Base-by-base conservation (phyloP, 2,888 invertebrate genomes). In the Drosophila atroscutellata region DNA sequence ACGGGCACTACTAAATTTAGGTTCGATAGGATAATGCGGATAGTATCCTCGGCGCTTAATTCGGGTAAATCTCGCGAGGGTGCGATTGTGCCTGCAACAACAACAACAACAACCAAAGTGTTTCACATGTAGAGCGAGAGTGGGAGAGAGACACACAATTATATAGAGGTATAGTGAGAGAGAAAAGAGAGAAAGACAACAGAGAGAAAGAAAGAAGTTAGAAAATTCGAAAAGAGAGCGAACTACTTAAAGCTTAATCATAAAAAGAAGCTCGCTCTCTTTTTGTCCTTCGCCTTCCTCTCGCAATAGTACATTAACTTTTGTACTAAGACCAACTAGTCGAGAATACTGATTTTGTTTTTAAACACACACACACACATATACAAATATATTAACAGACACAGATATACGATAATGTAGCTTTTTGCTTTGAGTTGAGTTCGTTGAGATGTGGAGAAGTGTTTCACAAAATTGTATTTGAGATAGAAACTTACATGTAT, bases 1-100 rank as follows among this genome's bases (percentile, higher is more conserved):
- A 98, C 97, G 66, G 98, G 98, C 91, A 98, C 97, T 94, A 98
- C 97, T 92, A 98, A 96, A 95, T 98, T 97, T 93, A 98, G 95
- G 94, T 98, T 97, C 91, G 97, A 96, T 94, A 97, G 95, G 93
- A 98, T 95, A 92, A 97, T 96, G 95, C 96, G 96, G 94, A 97
- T 95, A 88, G 97, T 97, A 93, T 97, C 97, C 94, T 97, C 97
- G 91, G 95, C 94, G 91, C 96, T 96, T 91, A 95, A 94, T 90
- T 95, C 94, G 92, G 96, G 96, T 91, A 96, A 94, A 93, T 97
- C 97, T 94, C 97, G 96, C 93, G 96, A 96, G 94, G 97, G 97
- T 94, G 98, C 97, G 94, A 98, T 96, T 94, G 97, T 97, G 96
- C 97, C 97, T 98, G 97, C 95, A 97, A 97, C 95, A 94, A 93